These are phyloP conservation scores for Phoxinus phoxinus DNA, from an alignment of 2,113 vertebrate genomes.

Conservation along the genomic window DNA sequence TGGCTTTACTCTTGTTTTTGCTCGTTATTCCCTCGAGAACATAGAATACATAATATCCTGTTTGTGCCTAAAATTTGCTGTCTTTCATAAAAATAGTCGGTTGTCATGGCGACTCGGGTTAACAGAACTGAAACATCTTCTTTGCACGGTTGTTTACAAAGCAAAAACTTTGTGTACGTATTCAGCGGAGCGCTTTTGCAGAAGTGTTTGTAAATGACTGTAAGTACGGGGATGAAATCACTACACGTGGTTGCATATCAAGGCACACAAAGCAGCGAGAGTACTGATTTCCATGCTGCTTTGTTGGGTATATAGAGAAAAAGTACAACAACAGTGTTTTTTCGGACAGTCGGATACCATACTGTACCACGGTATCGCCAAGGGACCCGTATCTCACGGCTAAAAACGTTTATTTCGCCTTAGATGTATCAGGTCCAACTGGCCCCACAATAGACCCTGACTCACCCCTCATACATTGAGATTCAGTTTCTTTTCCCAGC, in stretches of 20 bases:
- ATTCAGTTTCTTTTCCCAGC: constrained; percentile 58
- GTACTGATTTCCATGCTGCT: not conserved
- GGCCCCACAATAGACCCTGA: constrained; percentile 45
- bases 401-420: constrained; percentile 29
- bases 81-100: constrained; percentile 49
- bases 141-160: constrained; percentile 43
- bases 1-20: constrained; percentile 59
- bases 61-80: constrained; percentile 51
- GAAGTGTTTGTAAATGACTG: constrained; percentile 52
- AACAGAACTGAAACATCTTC: constrained; percentile 62
- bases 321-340: not conserved
- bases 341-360: not conserved
- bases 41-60: constrained; percentile 57
- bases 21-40: constrained; percentile 48
- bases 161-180: constrained; percentile 54
- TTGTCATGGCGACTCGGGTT: constrained; percentile 53
- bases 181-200: constrained; percentile 48
- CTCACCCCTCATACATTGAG: constrained; percentile 50
- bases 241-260: not conserved
- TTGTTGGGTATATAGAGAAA: not conserved
- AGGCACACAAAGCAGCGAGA: not conserved
- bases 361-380: not conserved
- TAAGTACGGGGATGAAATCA: not conserved
- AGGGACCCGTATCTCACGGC: constrained; percentile 23
- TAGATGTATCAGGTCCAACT: constrained; percentile 29